Conservation (phyloP, 2,888 invertebrate genomes). For the Lomographa bimaculata region DNA sequence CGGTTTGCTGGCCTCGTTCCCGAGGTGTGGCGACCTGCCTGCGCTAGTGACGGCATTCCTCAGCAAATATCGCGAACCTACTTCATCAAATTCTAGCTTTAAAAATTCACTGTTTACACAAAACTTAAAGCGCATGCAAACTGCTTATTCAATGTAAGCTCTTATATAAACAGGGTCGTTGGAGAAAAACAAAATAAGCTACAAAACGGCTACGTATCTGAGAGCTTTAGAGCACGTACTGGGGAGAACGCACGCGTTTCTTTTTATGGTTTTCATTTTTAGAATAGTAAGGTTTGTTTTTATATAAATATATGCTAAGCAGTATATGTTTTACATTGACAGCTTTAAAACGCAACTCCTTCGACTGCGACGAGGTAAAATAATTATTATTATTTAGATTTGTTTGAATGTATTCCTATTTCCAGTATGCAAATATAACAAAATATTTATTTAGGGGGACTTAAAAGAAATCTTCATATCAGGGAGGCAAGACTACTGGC, state of each 20-base stretch:
- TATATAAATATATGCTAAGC: no score
- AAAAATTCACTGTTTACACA: constrained; percentile 33
- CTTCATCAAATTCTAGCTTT: constrained; percentile 39
- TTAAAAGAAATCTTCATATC: no score
- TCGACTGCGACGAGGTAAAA: no score
- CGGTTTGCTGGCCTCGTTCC: constrained; percentile 54
- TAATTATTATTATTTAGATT: no score
- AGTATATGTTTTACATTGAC: no score
- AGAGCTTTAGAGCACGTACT: constrained; percentile 24
- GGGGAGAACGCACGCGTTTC: constrained; percentile 24
- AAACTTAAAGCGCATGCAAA: constrained; percentile 27
- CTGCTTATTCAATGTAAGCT: constrained; percentile 16
- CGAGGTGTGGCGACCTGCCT: constrained; percentile 66
- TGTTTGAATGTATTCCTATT: no score
- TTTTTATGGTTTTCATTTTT: constrained; percentile 22
- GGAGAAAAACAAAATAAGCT: constrained; percentile 21
- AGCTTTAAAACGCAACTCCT: no score
- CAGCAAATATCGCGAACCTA: constrained; percentile 44
- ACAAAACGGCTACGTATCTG: constrained; percentile 6
- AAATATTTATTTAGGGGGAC: no score
- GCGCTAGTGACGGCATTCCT: constrained; percentile 64
- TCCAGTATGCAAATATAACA: no score
- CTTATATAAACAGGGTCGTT: constrained; percentile 9
- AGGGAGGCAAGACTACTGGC: no score
- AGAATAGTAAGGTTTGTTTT: no score